Evolutionary conservation across 2,797 vertebrate species (phyloP).

Genomic region (Clarias fuscus): DNA sequence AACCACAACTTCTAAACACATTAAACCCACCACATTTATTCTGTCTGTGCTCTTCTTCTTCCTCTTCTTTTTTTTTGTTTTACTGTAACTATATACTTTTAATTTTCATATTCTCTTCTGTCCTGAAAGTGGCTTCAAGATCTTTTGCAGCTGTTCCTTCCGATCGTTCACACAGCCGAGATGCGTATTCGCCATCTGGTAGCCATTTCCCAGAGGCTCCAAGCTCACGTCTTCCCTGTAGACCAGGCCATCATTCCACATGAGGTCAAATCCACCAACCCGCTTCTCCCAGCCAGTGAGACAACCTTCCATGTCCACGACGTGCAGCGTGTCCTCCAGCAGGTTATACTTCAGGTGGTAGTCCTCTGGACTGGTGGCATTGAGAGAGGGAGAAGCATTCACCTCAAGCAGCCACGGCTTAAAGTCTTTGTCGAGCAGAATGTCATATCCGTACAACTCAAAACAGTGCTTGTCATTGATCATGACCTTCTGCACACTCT

Average conservation of each 20-base stretch:
- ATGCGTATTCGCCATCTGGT: constrained; percentile 75
- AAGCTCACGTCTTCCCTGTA: constrained; percentile 72
- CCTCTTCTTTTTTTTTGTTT: too few species aligned
- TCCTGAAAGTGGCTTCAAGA: constrained; percentile 73
- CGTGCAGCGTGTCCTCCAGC: constrained; percentile 81
- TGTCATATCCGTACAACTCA: constrained; percentile 87
- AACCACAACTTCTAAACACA: too few species aligned
- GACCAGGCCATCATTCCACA: constrained; percentile 83
- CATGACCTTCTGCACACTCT: constrained; percentile 85
- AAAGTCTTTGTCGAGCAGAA: constrained; percentile 79
- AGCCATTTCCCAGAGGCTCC: constrained; percentile 68
- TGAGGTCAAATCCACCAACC: constrained; percentile 85
- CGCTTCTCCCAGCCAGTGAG: constrained; percentile 81
- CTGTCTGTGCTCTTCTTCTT: too few species aligned
- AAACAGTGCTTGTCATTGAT: constrained; percentile 90
- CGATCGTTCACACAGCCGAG: constrained; percentile 82
- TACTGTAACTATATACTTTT: too few species aligned
- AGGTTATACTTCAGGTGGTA: constrained; percentile 82
- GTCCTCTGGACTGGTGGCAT: constrained; percentile 84
- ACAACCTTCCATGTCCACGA: constrained; percentile 86
- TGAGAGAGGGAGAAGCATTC: constrained; percentile 83
- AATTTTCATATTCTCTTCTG: constrained; percentile 58
- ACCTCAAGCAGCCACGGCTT: constrained; percentile 89
- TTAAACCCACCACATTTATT: too few species aligned
- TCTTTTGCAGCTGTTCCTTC: constrained; percentile 77